These are phyloP conservation scores for Mellivora capensis DNA, from an alignment of 2,113 vertebrate genomes.

Conservation along the genomic window DNA sequence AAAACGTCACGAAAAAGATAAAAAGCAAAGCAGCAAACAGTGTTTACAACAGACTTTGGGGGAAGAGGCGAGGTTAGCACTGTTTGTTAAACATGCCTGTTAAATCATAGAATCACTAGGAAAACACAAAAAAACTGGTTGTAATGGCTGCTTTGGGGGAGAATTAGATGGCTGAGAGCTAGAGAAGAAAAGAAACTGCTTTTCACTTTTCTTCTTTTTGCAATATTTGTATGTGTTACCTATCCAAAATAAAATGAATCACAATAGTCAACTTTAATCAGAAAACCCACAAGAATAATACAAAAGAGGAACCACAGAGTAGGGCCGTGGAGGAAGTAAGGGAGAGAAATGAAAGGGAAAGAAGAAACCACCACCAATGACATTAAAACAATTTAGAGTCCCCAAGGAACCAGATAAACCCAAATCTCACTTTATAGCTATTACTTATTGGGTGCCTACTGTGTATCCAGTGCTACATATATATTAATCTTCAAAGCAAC, in stretches of 20 bases:
- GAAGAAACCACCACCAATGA: neutral
- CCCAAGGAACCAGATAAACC: neutral
- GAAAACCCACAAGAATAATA: neutral
- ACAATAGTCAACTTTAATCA: neutral
- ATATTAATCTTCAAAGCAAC: neutral
- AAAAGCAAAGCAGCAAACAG: neutral
- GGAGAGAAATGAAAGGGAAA: neutral
- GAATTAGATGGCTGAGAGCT: neutral
- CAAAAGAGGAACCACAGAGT: neutral
- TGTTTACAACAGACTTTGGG: neutral
- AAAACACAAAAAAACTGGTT: neutral
- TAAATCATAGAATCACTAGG: neutral
- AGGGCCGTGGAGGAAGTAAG: neutral
- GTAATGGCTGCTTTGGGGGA: neutral
- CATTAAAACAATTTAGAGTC: neutral
- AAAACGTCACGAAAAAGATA: neutral
- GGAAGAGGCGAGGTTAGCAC: neutral
- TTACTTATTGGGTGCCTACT: neutral
- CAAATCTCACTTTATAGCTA: neutral
- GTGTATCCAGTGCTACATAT: neutral
- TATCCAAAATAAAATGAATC: constrained; percentile 25
- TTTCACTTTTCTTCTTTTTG: constrained; percentile 18
- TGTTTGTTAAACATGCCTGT: neutral
- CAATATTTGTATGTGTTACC: neutral
- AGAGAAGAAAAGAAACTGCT: neutral